Percentiles rank a stretch among this genome's conserved stretches.
These are phyloP conservation scores for Mythimna lalbum DNA, from an alignment of 2,888 invertebrate genomes.

Conservation along the genomic window DNA sequence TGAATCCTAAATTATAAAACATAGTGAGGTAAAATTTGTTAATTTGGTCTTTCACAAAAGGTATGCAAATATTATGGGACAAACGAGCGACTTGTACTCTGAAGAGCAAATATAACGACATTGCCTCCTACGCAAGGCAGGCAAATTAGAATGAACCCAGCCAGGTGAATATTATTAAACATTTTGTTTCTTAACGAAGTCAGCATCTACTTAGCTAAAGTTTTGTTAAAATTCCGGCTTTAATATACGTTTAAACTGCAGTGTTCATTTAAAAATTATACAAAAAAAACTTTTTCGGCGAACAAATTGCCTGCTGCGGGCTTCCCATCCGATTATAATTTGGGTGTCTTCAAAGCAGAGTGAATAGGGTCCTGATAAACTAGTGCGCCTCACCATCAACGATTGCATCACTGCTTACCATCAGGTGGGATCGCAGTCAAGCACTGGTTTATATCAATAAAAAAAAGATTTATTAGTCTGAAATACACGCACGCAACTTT, in stretches of 20 bases:
- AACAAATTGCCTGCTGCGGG: no score
- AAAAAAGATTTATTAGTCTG: not conserved
- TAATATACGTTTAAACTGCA: not conserved
- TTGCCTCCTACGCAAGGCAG: conserved; percentile 10
- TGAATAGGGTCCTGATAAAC: no score
- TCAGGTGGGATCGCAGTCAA: no score
- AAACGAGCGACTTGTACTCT: conserved; percentile 12
- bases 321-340: no score
- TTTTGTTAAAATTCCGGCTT: not conserved
- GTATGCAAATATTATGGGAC: conserved; percentile 29
- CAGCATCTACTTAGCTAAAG: not conserved
- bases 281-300: not conserved
- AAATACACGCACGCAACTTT: not conserved
- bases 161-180: conserved; percentile 34
- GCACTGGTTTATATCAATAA: not conserved
- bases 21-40: conserved; percentile 5
- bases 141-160: conserved; percentile 26
- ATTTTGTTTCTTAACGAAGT: conserved; percentile 6
- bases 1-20: not conserved
- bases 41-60: conserved; percentile 25
- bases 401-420: no score
- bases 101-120: conserved; percentile 24
- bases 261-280: conserved; percentile 1
- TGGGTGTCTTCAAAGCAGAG: no score
- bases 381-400: no score